Conservation (phyloP, 2,113 vertebrate genomes). For the Ictidomys tridecemlineatus region DNA sequence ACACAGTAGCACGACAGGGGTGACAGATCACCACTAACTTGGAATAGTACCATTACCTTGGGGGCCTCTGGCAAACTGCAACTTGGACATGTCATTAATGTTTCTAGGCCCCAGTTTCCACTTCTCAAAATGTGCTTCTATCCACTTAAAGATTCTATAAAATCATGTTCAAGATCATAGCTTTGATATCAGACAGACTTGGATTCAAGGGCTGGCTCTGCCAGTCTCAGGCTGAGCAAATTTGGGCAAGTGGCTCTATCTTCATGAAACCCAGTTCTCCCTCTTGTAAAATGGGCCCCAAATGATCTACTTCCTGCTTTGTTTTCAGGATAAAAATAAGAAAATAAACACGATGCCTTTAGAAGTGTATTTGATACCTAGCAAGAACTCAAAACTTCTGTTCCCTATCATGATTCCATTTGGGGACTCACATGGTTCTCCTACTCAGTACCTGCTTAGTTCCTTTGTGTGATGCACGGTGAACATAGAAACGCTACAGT, state of each 20-base stretch:
- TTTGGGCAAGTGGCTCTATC: background rate
- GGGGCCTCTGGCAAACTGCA: background rate
- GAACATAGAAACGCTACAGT: background rate
- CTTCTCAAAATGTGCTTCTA: background rate
- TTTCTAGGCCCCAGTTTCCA: background rate
- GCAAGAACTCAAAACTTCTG: background rate
- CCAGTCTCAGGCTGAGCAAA: background rate
- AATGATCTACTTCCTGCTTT: background rate
- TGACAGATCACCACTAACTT: background rate
- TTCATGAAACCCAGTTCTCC: background rate
- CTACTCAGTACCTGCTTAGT: background rate
- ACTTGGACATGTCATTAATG: background rate
- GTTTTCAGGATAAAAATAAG: constrained; percentile 1
- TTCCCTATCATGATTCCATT: background rate
- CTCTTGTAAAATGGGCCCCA: background rate
- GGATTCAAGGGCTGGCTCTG: background rate
- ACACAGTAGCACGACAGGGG: background rate
- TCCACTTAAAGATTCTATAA: background rate
- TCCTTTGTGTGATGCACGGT: background rate
- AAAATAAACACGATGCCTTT: background rate
- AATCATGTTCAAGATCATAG: background rate
- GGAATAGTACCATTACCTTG: background rate
- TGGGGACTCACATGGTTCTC: background rate
- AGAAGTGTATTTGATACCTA: background rate
- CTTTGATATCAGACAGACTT: background rate